A percentile compares a stretch with the other conserved stretches of the same genome.
phyloP scores from a whole-genome alignment of 2,797 vertebrate genomes.

The Lutjanus argentimaculatus region DNA sequence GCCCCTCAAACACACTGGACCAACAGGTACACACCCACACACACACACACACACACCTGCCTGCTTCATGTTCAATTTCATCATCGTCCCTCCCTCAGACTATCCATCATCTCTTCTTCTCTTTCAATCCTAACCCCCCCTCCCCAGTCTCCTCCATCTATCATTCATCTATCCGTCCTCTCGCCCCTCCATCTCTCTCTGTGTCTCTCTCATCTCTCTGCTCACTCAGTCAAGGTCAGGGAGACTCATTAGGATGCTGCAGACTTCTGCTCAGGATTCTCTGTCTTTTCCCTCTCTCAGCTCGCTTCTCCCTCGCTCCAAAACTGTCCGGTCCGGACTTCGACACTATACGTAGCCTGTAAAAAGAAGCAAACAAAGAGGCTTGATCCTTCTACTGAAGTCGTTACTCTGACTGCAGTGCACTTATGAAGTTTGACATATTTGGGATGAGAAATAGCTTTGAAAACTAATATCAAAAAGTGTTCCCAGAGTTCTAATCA shows the following conservation, averaged over 20 bases:
- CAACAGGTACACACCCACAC: slow-evolving; percentile 89
- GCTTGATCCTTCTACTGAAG: background rate
- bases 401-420: slow-evolving; percentile 11
- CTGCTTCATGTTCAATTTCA: slow-evolving; percentile 36
- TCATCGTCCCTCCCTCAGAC: slow-evolving; percentile 15
- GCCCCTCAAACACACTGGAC: slow-evolving; percentile 96
- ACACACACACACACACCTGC: slow-evolving; percentile 8
- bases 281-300: slow-evolving; percentile 28
- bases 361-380: slow-evolving; percentile 16
- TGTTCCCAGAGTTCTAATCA: slow-evolving; percentile 10
- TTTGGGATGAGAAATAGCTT: background rate
- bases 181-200: slow-evolving; percentile 41
- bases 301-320: slow-evolving; percentile 38
- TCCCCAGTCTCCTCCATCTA: slow-evolving; percentile 49
- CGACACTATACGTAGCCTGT: slow-evolving; percentile 16
- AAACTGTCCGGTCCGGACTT: slow-evolving; percentile 17
- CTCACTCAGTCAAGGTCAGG: slow-evolving; percentile 69
- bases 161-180: slow-evolving; percentile 38
- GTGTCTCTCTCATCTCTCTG: slow-evolving; percentile 50
- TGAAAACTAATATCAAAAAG: slow-evolving; percentile 9
- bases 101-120: slow-evolving; percentile 54
- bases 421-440: slow-evolving; percentile 2
- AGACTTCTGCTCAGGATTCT: slow-evolving; percentile 46
- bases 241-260: slow-evolving; percentile 70
- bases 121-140: slow-evolving; percentile 13